Evolutionary conservation across 2,113 vertebrate genomes (phyloP).

Genomic region (Gallinago media): DNA sequence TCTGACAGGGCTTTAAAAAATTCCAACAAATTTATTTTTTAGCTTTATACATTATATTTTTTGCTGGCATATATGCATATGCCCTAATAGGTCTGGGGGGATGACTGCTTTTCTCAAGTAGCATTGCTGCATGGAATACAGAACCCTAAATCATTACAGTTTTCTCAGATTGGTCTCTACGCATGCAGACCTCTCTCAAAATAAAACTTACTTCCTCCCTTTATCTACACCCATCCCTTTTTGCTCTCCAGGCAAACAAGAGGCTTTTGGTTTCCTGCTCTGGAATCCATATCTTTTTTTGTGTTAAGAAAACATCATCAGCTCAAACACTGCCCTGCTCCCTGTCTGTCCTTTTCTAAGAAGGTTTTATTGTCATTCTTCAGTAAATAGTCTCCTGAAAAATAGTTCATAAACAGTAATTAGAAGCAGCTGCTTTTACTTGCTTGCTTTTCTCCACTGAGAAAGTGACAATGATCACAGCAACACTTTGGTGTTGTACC

Average conservation of each 20-base stretch:
- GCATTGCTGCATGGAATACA: background rate
- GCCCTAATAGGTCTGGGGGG: background rate
- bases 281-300: background rate
- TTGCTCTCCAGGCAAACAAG: background rate
- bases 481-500: background rate
- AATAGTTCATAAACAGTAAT: background rate
- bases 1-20: background rate
- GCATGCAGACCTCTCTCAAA: background rate
- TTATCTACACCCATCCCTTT: background rate
- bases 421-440: background rate
- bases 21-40: background rate
- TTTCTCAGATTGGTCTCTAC: background rate
- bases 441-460: background rate
- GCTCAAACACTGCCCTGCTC: background rate
- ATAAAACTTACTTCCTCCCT: background rate
- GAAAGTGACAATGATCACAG: background rate
- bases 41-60: background rate
- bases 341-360: background rate
- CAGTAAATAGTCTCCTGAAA: background rate
- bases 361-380: background rate
- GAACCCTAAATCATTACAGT: background rate
- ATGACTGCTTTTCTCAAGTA: background rate
- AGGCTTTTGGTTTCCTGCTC: background rate
- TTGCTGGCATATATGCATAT: background rate
- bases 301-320: background rate